Evolutionary conservation across 2,888 invertebrate genomes (phyloP).

Genomic region (Kryphioiulus occultus): DNA sequence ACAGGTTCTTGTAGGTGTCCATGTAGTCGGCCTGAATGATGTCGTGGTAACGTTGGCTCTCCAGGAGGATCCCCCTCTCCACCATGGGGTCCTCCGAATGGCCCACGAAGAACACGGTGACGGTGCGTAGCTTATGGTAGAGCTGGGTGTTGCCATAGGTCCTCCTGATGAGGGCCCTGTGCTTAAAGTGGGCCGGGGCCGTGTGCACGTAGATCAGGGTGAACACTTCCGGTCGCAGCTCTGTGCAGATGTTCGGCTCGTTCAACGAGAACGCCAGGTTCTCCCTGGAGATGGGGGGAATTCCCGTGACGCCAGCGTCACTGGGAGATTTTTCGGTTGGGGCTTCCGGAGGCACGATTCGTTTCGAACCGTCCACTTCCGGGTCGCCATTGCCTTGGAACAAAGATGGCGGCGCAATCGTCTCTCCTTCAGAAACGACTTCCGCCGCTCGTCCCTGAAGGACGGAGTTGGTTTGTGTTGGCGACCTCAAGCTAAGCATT

Average conservation of each 20-base stretch:
- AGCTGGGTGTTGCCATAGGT: slow-evolving; percentile 48
- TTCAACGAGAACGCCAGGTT: neutral
- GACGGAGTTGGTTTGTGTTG: neutral
- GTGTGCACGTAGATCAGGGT: slow-evolving; percentile 52
- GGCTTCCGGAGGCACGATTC: neutral
- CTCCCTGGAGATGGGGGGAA: neutral
- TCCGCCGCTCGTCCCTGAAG: neutral
- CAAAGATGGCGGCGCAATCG: neutral
- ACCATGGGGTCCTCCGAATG: slow-evolving; percentile 40
- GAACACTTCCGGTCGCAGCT: slow-evolving; percentile 48
- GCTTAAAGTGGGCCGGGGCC: slow-evolving; percentile 51
- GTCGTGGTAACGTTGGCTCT: slow-evolving; percentile 50
- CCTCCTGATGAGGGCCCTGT: slow-evolving; percentile 48
- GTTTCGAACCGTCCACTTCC: neutral
- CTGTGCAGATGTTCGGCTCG: slow-evolving; percentile 43
- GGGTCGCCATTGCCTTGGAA: neutral
- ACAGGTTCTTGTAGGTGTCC: slow-evolving; percentile 51
- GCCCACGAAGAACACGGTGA: slow-evolving; percentile 51
- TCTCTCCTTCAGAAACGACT: neutral
- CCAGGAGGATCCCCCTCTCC: neutral
- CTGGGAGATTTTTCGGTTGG: too few relatives aligned
- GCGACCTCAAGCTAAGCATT: neutral
- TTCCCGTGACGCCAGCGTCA: neutral
- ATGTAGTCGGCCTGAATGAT: slow-evolving; percentile 51
- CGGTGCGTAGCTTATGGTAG: slow-evolving; percentile 42